Conservation (phyloP, 2,797 vertebrate species). For the Helostoma temminkii region DNA sequence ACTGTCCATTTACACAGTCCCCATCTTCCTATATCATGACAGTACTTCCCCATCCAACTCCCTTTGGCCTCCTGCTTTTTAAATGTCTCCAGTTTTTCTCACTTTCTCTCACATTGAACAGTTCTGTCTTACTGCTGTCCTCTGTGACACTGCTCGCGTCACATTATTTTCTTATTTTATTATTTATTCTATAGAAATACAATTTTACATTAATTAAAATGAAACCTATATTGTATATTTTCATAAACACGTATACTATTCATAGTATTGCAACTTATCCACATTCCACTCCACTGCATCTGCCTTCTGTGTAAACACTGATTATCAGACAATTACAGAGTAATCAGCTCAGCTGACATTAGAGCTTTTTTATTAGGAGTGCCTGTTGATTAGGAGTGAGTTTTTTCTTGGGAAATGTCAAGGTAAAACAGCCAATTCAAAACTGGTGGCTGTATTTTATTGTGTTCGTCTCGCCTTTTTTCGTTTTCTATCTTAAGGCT, state of each 20-base stretch:
- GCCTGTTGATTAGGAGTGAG: slow-evolving; percentile 27
- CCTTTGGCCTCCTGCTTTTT: slow-evolving; percentile 16
- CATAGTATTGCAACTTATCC: not conserved
- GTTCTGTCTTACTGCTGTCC: not conserved
- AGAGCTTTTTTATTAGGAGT: slow-evolving; percentile 15
- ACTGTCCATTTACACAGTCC: not conserved
- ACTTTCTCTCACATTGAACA: slow-evolving; percentile 15
- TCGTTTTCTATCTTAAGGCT: not conserved
- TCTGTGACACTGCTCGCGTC: not conserved
- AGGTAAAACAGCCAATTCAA: slow-evolving; percentile 19
- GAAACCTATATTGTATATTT: not conserved
- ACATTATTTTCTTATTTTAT: not conserved
- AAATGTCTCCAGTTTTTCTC: slow-evolving; percentile 15
- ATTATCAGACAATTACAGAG: slow-evolving; percentile 40
- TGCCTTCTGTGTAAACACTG: slow-evolving; percentile 9
- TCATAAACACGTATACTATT: not conserved
- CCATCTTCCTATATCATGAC: not conserved
- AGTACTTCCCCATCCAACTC: slow-evolving; percentile 1
- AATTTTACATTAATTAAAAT: not conserved
- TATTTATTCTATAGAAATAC: not conserved
- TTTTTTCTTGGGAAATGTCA: slow-evolving; percentile 28
- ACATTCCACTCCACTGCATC: slow-evolving; percentile 12
- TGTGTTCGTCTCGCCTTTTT: slow-evolving; percentile 29
- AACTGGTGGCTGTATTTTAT: not conserved
- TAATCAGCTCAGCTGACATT: slow-evolving; percentile 32